Percentiles rank a stretch among this genome's conserved stretches.
phyloP scores from a whole-genome alignment of 1,140 invertebrate species.

The Conus betulinus region DNA sequence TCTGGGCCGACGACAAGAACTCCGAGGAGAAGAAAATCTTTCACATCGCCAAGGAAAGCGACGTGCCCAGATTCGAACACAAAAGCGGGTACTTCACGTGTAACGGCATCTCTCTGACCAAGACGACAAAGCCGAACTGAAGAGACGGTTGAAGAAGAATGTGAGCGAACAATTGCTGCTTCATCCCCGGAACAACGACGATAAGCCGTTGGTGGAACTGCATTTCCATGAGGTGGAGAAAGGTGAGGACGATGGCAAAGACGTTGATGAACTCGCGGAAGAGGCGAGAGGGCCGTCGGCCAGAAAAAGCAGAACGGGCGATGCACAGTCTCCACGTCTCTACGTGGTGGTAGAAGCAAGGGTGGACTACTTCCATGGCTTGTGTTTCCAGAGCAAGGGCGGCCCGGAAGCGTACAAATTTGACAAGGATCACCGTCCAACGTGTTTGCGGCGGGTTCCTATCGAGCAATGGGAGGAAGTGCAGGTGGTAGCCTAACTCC shows the following conservation, averaged over 20 bases:
- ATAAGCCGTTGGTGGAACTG: not conserved
- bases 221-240: not conserved
- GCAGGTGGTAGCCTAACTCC: not conserved
- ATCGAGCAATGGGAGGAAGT: not conserved
- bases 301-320: not conserved
- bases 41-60: not conserved
- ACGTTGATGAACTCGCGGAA: not conserved
- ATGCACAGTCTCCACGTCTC: not conserved
- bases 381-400: slow-evolving; percentile 4
- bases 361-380: not conserved
- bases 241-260: not conserved
- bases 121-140: not conserved
- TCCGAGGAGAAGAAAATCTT: not conserved
- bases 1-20: slow-evolving; percentile 25
- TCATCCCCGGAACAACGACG: not conserved
- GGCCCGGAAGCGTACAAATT: slow-evolving; percentile 18
- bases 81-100: slow-evolving; percentile 7
- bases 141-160: not conserved
- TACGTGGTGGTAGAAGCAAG: slow-evolving; percentile 13
- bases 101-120: not conserved
- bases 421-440: not conserved
- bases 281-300: not conserved
- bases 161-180: not conserved
- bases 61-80: slow-evolving; percentile 16
- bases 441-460: not conserved